These are phyloP conservation scores for Sarcophaga bullata DNA, from an alignment of 1,140 invertebrate genomes.

Conservation along the genomic window DNA sequence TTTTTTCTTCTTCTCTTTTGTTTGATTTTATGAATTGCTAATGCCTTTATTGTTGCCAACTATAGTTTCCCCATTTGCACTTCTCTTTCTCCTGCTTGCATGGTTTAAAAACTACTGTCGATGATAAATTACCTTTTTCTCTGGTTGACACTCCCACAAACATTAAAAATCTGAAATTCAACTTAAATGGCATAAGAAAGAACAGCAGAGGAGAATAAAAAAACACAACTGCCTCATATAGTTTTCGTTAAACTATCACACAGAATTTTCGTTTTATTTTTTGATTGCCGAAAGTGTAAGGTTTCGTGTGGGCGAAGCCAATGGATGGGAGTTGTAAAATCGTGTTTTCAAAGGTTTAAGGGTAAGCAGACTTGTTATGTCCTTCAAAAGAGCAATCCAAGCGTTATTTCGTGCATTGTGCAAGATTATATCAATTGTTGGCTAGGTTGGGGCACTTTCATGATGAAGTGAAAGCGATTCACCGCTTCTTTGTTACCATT, in stretches of 20 bases:
- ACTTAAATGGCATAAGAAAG: not conserved
- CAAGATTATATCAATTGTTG: too few relatives aligned
- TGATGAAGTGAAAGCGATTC: too few relatives aligned
- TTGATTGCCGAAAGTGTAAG: not conserved
- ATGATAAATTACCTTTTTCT: constrained; percentile 36
- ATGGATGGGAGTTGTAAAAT: not conserved
- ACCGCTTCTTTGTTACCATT: too few relatives aligned
- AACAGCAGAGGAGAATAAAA: not conserved
- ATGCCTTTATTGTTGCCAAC: constrained; percentile 24
- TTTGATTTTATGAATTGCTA: constrained; percentile 16
- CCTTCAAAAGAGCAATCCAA: too few relatives aligned
- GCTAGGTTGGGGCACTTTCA: too few relatives aligned
- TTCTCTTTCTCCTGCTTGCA: not conserved
- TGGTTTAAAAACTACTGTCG: constrained; percentile 9
- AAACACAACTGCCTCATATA: constrained; percentile 9
- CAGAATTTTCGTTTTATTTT: not conserved
- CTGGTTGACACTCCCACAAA: constrained; percentile 32
- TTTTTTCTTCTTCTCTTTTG: not conserved
- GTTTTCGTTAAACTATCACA: constrained; percentile 13
- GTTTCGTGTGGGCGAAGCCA: not conserved
- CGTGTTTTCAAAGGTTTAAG: too few relatives aligned
- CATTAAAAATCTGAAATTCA: constrained; percentile 34
- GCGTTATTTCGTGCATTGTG: too few relatives aligned
- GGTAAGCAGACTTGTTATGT: too few relatives aligned
- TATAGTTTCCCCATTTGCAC: not conserved